Evolutionary conservation across 2,888 invertebrate species (phyloP), one percentile per base, ranked within the genome.

Genomic region (Stictocephala bisonia): DNA sequence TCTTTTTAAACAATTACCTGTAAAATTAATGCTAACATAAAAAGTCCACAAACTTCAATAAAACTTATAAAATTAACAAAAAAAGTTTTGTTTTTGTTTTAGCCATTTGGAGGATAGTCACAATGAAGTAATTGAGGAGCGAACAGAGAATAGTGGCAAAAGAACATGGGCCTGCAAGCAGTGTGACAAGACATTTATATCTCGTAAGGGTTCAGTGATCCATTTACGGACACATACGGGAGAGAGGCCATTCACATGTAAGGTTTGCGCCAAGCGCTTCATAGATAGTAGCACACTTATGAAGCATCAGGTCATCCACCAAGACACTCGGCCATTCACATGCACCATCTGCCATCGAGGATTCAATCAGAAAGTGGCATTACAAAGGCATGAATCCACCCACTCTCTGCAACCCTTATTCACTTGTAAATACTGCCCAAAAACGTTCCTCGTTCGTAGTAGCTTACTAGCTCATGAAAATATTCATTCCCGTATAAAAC

Each of bases 171-270:
- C 74, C 13, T 78, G 78, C 56, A 76, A 74, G 35, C 74, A 74
- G n/a, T 78, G 78, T 48, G 74, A 78, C 41, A 78, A 78, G 40
- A 76, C 76, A 0, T 78, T 78, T 56, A 75, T 76, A 48, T 78
- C 78, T 15, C 82, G 85, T 1, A 86, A 86, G 75, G 86, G 77
- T 29, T 78, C 77, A 9, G 74, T 78, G 11, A 77, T 78, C 18
- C 78, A 78, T 48, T 77, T 76, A 29, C 66, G 78, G 11, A 76
- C 77, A 18, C 78, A 78, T 60, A 77, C 77, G 20, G 77, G 77
- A 22, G 78, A 78, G 44, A 58, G 77, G 3, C 78, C 78, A 1
- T 78, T 76, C 53, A 74, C 77, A 0, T 78, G 78, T 60, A 74
- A 60, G 7, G 75, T 75, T 26, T 78, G 78, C 58, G 64, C 73